Evolutionary conservation across 2,113 vertebrate species (phyloP), one percentile per base, ranked within the genome.

Genomic region (Psephotus haematonotus): DNA sequence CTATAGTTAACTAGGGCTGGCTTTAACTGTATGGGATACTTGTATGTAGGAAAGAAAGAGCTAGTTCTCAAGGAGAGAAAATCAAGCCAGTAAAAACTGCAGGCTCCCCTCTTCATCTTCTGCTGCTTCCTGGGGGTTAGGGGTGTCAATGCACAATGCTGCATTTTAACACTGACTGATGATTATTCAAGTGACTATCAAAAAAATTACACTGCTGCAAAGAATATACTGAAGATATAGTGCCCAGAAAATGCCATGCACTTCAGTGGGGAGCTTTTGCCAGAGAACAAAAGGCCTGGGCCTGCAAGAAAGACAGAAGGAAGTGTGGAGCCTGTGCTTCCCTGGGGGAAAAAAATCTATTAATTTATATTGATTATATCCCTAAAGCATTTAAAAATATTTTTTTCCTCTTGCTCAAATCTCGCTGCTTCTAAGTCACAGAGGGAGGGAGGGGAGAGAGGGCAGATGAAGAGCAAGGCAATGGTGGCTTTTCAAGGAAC

Each of bases 231-330:
- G 91, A 80, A 95, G 92, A 89, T 89, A 87, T 77, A 95, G 93
- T 96, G 96, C 95, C 96, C 96, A 96, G 96, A 97, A 97, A 97
- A 93, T 96, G 93, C 96, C 95, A 96, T 39, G 59, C 81, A 67
- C 57, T 97, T 96, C 91, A 96, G 63, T 57, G 49, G 70, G 74
- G 53, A 92, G 59, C 53, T 93, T 94, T 94, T 96, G 92, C 88
- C 63, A 67, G 74, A 82, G 91, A 94, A 95, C 81, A 96, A 96
- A 96, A 94, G 67, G 74, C 83, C 59, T 85, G 88, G 70, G 81
- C 43, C 62, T 94, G 49, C 49, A 94, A 92, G 70, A 93, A 95
- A 94, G 81, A 63, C 81, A 92, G 88, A 91, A 93, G 83, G 83
- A 92, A 96, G 49, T 57, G 52, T 49, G 37, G 81, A 96, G 77